Conservation (phyloP, 1,140 invertebrate genomes). For the Goniozus legneri region DNA sequence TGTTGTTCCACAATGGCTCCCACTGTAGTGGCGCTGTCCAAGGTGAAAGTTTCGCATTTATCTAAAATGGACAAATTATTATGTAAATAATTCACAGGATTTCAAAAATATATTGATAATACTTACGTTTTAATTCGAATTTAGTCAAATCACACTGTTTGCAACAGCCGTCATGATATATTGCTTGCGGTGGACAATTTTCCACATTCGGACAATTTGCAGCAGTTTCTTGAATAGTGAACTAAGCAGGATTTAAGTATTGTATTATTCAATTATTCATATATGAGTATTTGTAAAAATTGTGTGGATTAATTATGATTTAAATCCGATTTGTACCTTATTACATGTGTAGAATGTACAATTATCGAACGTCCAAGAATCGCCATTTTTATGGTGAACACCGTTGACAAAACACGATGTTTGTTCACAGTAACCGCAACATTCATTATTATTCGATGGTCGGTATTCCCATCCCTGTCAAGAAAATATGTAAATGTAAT, state of each 20-base stretch:
- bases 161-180: conserved; percentile 65
- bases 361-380: conserved; percentile 61
- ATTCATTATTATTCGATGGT: conserved; percentile 48
- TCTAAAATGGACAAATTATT: conserved; percentile 39
- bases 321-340: conserved; percentile 28
- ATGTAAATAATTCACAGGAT: background rate
- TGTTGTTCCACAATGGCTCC: conserved; percentile 53
- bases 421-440: conserved; percentile 72
- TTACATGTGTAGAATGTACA: conserved; percentile 64
- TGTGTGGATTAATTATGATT: background rate
- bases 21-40: conserved; percentile 56
- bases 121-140: conserved; percentile 48
- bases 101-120: too few relatives aligned
- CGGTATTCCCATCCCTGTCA: conserved; percentile 59
- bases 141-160: conserved; percentile 59
- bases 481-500: conserved; percentile 9
- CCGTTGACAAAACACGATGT: conserved; percentile 62
- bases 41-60: conserved; percentile 54
- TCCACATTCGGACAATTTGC: conserved; percentile 62
- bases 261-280: background rate
- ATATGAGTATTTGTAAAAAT: too few relatives aligned
- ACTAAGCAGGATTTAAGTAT: background rate
- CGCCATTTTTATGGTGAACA: conserved; percentile 52
- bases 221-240: conserved; percentile 8
- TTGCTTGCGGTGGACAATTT: conserved; percentile 56